Conservation (phyloP, 2,888 invertebrate genomes). For the Neria commutata region DNA sequence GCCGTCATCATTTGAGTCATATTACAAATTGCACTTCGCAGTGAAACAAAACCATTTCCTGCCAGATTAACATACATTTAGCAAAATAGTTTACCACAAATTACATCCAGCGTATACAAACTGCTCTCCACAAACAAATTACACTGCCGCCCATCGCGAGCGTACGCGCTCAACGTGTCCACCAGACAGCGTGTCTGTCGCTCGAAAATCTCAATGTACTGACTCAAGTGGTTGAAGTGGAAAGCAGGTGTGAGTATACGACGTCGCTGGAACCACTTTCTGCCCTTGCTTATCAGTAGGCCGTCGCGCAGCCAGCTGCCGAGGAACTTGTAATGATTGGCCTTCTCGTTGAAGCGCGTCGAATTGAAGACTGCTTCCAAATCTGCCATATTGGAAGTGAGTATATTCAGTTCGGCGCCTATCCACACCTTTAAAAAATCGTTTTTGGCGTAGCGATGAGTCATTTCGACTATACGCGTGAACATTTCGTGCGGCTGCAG, state of each 20-base stretch:
- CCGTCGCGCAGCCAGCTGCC: background rate
- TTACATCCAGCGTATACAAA: slow-evolving; percentile 6
- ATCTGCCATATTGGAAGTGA: background rate
- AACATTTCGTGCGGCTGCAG: background rate
- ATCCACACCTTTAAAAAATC: background rate
- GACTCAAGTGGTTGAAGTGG: slow-evolving; percentile 75
- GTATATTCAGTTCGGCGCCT: background rate
- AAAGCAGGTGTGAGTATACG: slow-evolving; percentile 76
- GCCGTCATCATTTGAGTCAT: too few species aligned
- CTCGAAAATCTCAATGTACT: slow-evolving; percentile 71
- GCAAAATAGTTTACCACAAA: slow-evolving; percentile 25
- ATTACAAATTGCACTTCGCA: too few species aligned
- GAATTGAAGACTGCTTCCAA: background rate
- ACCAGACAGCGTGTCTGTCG: slow-evolving; percentile 66
- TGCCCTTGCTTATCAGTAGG: slow-evolving; percentile 4
- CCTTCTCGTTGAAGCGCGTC: background rate
- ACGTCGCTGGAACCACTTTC: slow-evolving; percentile 69
- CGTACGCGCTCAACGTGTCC: slow-evolving; percentile 61
- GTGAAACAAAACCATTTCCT: too few species aligned
- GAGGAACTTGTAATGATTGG: background rate
- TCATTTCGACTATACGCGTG: background rate
- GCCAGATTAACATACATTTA: too few species aligned
- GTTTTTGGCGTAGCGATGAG: background rate
- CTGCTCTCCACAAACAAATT: background rate
- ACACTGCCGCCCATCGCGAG: slow-evolving; percentile 60